These are phyloP conservation scores for Henricia sp. DNA, from an alignment of 53 echinoderm and acorn worm genomes.

Conservation along the genomic window DNA sequence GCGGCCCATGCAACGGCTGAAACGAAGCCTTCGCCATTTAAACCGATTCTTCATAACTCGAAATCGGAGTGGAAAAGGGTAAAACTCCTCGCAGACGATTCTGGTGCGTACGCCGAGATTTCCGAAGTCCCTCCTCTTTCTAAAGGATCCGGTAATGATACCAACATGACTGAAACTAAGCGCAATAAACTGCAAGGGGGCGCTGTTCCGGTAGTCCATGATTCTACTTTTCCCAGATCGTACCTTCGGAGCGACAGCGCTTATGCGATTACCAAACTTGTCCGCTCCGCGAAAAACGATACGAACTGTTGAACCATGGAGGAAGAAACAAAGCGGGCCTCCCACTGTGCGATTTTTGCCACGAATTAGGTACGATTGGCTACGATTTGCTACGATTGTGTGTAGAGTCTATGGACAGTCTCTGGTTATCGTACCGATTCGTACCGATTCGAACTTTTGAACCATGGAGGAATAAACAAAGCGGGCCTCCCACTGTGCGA, in stretches of 20 bases:
- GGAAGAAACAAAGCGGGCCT: no score
- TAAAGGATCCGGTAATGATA: background rate
- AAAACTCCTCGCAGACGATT: background rate
- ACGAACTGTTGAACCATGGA: no score
- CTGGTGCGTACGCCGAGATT: slow-evolving; percentile 38
- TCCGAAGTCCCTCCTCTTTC: background rate
- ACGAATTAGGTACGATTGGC: no score
- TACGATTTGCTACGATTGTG: no score
- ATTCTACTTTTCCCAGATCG: slow-evolving; percentile 21
- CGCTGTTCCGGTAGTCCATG: slow-evolving; percentile 23
- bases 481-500: no score
- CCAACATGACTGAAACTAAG: background rate
- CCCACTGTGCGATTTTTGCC: no score
- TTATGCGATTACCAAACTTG: slow-evolving; percentile 31
- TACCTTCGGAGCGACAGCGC: slow-evolving; percentile 15
- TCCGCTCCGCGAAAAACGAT: background rate
- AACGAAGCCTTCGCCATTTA: background rate
- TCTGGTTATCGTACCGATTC: no score
- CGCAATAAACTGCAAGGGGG: background rate
- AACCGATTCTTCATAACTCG: background rate
- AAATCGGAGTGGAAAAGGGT: background rate
- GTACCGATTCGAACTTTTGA: no score
- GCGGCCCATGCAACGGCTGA: background rate
- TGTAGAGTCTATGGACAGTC: no score
- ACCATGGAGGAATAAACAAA: no score